Base-by-base conservation (phyloP, 2,113 vertebrate species). In the Lasiurus borealis region DNA sequence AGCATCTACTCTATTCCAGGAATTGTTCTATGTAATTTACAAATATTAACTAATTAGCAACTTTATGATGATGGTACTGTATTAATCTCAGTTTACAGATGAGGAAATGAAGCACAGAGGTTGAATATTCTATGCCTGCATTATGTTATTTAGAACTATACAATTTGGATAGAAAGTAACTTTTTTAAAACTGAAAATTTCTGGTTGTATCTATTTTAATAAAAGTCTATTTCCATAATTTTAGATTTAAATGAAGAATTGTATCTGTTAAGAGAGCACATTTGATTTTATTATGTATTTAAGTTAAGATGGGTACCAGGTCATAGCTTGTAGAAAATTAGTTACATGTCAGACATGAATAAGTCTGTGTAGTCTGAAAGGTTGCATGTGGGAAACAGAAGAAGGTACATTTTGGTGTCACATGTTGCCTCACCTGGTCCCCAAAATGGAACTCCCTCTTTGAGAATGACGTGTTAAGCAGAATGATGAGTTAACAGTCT, bases 241-340 rank as follows among this genome's bases (percentile, higher is more conserved):
- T 90, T 76, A 62, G 21, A 21, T 88, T 94, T 85, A 40, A 88
- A 68, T 85, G 21, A 80, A 86, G n/a, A 54, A 31, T 13, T 62
- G 0, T n/a, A 4, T 69, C 52, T 62, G 6, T 93, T 77, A 23
- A 72, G 6, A 77, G 31, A 72, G 16, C 64, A 68, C 10, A 83
- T 31, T 34, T 82, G 40, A 34, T 64, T 48, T 54, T 77, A 19
- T 86, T 84, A 46, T 10, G 2, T 76, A 40, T 36, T 73, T 90
- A 82, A 88, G n/a, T 86, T 90, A 95, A 66, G 87, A 40, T 86
- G 50, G 21, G 5, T 73, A 40, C 10, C 23, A 86, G 40, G 3
- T 78, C 12, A 29, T 52, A 48, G 50, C 52, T 40, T 15, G 12
- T 40, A 64, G 85, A 90, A 80, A 62, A 88, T 18, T 54, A 86